Evolutionary conservation across 2,797 vertebrate genomes (phyloP).

Genomic region (Tadarida brasiliensis): DNA sequence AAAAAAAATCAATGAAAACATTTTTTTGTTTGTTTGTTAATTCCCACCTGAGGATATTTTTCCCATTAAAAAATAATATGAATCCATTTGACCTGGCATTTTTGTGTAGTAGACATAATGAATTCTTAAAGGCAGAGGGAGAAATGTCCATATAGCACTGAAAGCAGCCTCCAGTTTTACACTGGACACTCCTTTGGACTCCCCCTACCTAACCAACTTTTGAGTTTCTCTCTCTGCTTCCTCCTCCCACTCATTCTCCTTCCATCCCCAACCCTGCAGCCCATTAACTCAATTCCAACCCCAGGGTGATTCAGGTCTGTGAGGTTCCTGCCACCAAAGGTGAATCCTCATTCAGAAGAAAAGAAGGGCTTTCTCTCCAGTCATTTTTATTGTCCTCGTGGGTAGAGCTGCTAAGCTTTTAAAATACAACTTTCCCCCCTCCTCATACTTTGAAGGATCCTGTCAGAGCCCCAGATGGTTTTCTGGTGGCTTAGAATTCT

Average conservation of each 20-base stretch:
- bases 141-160: too few relatives aligned
- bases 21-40: too few relatives aligned
- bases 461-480: neutral
- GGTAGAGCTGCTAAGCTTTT: neutral
- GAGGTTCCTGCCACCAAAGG: too few relatives aligned
- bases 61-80: neutral
- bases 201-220: neutral
- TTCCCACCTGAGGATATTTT: too few relatives aligned
- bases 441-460: neutral
- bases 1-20: too few relatives aligned
- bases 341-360: neutral
- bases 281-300: neutral
- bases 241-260: neutral
- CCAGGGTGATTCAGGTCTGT: neutral
- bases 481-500: neutral
- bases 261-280: accelerated
- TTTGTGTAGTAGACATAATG: neutral
- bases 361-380: neutral
- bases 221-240: neutral
- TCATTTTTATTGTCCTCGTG: neutral
- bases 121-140: neutral
- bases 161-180: neutral
- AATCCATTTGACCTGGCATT: neutral
- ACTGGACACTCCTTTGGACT: neutral
- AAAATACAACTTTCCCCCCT: neutral